Conservation (phyloP, 2,113 vertebrate genomes). For the Tupaia chinensis region DNA sequence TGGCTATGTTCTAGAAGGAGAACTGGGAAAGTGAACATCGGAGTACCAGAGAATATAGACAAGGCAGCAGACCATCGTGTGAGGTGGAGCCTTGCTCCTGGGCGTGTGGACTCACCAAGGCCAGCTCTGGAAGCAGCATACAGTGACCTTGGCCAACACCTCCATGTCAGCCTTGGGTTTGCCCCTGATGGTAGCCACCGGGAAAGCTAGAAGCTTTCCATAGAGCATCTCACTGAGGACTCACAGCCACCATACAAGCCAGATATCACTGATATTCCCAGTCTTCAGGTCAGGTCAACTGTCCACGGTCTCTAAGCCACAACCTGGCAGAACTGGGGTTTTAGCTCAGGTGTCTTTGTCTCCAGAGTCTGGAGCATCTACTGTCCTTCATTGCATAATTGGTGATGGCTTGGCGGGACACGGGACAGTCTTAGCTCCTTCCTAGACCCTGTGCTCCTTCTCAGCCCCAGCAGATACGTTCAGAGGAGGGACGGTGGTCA, state of each 20-base stretch:
- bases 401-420: neutral
- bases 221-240: neutral
- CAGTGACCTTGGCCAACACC: neutral
- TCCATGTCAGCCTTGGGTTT: neutral
- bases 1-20: neutral
- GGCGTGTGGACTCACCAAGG: fast-evolving
- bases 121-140: too few species aligned
- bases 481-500: neutral
- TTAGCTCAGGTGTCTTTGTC: neutral
- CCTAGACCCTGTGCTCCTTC: neutral
- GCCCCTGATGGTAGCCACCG: fast-evolving
- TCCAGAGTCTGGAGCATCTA: neutral
- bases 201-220: neutral
- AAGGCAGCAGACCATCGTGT: neutral
- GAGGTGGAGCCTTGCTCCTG: neutral
- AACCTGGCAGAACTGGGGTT: neutral
- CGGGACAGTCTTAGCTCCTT: neutral
- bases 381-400: neutral
- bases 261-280: neutral
- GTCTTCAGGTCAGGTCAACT: neutral
- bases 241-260: neutral
- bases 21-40: neutral
- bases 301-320: neutral
- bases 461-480: neutral
- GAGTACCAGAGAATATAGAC: neutral